Evolutionary conservation across 2,113 vertebrate species (phyloP).

Genomic region (Motacilla alba): DNA sequence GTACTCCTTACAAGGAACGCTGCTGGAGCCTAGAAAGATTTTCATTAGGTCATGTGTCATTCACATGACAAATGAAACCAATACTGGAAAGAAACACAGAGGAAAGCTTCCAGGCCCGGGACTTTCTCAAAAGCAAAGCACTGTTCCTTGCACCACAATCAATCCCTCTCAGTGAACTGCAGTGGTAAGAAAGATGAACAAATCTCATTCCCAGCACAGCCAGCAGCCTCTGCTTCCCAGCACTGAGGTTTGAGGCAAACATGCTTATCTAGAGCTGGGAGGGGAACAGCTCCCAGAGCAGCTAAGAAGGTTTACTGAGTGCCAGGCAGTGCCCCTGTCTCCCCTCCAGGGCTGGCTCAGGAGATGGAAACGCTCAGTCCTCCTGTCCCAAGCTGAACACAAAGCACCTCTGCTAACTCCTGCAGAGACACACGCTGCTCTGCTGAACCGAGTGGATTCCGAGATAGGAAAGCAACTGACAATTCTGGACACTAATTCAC

Average conservation of each 20-base stretch:
- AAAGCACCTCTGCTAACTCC: background rate
- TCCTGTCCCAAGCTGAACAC: background rate
- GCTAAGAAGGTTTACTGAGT: background rate
- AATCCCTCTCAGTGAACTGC: background rate
- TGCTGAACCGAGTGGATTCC: background rate
- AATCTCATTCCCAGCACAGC: background rate
- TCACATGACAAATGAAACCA: background rate
- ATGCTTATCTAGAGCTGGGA: constrained; percentile 1
- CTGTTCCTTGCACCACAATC: background rate
- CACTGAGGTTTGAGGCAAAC: background rate
- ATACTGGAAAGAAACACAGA: background rate
- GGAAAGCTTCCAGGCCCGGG: background rate
- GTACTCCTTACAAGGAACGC: background rate
- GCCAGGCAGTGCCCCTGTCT: background rate
- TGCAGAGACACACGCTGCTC: background rate
- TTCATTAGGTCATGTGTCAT: background rate
- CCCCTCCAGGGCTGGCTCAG: background rate
- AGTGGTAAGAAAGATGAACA: background rate
- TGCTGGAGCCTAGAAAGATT: background rate
- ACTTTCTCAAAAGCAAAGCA: background rate
- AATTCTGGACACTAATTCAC: background rate
- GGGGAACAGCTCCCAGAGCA: background rate
- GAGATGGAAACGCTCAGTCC: background rate
- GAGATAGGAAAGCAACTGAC: background rate
- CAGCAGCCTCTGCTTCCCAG: background rate